phyloP scores from a whole-genome alignment of 2,113 vertebrate species.

The Pampusana beccarii region DNA sequence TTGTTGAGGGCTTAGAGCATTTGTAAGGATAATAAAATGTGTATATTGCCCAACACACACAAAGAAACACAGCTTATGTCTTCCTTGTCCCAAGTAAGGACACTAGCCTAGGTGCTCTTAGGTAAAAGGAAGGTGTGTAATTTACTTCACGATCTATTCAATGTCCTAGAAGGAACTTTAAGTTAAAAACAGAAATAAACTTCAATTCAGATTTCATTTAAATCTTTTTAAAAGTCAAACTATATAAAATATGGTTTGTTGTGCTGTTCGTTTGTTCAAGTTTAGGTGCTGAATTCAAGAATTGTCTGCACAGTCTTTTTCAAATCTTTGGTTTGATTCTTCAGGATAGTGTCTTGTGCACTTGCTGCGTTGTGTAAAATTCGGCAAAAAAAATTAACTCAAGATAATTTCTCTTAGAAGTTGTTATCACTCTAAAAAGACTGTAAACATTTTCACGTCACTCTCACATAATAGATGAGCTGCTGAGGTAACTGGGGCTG shows the following conservation, averaged over 20 bases:
- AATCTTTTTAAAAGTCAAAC: neutral
- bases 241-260: neutral
- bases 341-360: accelerated
- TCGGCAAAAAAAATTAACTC: neutral
- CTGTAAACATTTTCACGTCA: neutral
- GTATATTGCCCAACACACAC: neutral
- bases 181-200: neutral
- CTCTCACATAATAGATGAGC: neutral
- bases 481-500: too few relatives aligned
- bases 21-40: neutral
- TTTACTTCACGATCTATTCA: neutral
- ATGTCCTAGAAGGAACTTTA: neutral
- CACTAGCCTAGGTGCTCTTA: too few relatives aligned
- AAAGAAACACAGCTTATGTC: neutral
- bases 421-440: neutral
- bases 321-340: neutral
- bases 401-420: neutral
- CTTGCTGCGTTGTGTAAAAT: neutral
- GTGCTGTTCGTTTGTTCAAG: too few relatives aligned
- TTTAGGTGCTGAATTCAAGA: neutral
- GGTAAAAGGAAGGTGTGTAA: neutral
- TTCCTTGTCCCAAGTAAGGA: too few relatives aligned
- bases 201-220: neutral
- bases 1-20: neutral
- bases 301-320: neutral